Evolutionary conservation across 2,113 vertebrate genomes (phyloP).

Genomic region (Grammomys dolichurus): DNA sequence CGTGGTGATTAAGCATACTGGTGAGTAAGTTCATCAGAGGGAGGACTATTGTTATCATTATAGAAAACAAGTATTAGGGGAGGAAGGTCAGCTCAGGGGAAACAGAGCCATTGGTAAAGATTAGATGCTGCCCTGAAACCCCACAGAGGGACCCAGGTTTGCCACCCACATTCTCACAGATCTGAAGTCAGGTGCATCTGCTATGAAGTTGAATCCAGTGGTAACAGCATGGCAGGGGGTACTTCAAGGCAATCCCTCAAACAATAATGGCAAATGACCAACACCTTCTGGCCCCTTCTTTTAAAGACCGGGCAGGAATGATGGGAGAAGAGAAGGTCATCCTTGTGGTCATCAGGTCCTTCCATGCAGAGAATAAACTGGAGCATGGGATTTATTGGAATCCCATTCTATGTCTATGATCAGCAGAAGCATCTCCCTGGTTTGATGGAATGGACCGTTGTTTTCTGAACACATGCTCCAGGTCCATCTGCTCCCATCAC

Average conservation of each 20-base stretch:
- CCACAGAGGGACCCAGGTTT: not conserved
- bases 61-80: constrained; percentile 15
- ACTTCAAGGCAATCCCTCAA: not conserved
- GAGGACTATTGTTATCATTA: constrained; percentile 39
- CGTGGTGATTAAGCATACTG: constrained; percentile 51
- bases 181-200: not conserved
- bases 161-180: not conserved
- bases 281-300: not conserved
- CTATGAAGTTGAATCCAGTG: not conserved
- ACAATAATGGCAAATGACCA: not conserved
- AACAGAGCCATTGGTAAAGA: not conserved
- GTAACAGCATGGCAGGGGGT: not conserved
- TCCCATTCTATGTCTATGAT: not conserved
- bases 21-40: constrained; percentile 5
- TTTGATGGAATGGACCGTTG: not conserved
- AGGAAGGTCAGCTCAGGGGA: not conserved
- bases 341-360: not conserved
- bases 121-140: not conserved
- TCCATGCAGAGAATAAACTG: not conserved
- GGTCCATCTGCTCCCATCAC: not conserved
- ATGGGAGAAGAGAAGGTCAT: not conserved
- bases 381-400: not conserved
- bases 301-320: not conserved
- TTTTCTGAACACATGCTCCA: not conserved
- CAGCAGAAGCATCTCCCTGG: not conserved